Conservation (phyloP, 2,797 vertebrate genomes). For the Graptemys geographica region DNA sequence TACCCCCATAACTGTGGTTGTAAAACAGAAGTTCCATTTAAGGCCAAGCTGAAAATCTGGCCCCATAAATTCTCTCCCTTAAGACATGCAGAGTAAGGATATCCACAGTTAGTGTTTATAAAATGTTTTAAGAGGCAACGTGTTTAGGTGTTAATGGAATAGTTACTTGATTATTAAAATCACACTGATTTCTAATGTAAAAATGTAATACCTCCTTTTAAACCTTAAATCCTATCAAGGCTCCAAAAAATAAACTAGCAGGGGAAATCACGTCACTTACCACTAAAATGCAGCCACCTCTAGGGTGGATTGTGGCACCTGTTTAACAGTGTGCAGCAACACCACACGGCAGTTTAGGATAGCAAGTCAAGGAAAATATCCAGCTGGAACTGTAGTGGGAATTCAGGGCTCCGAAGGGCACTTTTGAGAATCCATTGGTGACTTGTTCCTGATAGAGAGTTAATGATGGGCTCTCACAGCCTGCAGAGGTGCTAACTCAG, state of each 20-base stretch:
- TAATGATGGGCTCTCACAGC: neutral
- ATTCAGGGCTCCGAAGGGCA: neutral
- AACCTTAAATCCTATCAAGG: conserved; percentile 55
- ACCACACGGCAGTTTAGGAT: neutral
- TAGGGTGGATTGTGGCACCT: conserved; percentile 11
- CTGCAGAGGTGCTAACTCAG: neutral
- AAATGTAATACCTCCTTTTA: conserved; percentile 42
- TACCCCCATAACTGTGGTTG: fast-evolving
- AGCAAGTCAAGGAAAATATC: neutral
- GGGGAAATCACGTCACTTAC: conserved; percentile 57
- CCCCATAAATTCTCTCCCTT: neutral
- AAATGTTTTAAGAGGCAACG: neutral
- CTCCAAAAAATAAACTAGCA: conserved; percentile 47
- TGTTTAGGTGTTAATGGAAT: conserved; percentile 40
- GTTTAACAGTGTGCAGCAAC: neutral
- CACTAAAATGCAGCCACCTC: conserved; percentile 66
- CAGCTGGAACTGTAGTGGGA: neutral
- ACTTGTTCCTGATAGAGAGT: neutral
- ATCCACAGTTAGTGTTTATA: fast-evolving
- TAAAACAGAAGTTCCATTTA: neutral
- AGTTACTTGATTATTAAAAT: conserved; percentile 11
- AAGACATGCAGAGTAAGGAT: neutral
- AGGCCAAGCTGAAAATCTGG: neutral
- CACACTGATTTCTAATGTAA: conserved; percentile 36
- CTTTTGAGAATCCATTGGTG: neutral